These are phyloP conservation scores for Cyprinodon tularosa DNA, from an alignment of 2,113 vertebrate genomes.

Conservation along the genomic window DNA sequence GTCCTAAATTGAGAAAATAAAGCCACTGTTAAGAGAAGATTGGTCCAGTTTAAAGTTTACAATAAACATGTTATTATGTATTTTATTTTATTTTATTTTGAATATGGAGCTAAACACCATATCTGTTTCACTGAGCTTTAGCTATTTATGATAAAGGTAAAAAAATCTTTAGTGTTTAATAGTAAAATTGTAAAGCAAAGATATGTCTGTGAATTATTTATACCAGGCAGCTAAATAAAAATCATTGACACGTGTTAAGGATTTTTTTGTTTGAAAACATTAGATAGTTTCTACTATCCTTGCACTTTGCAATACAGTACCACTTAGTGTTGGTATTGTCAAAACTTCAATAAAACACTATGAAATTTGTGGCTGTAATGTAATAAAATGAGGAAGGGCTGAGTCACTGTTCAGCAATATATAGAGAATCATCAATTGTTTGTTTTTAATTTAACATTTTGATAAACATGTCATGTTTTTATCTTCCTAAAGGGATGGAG, in stretches of 20 bases:
- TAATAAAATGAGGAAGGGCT: no score
- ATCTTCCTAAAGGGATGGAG: constrained; percentile 87
- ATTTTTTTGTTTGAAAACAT: not conserved
- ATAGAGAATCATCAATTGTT: not conserved
- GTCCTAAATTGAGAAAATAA: no score
- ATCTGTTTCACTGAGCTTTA: no score
- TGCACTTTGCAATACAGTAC: not conserved
- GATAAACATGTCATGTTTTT: not conserved
- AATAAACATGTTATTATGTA: no score
- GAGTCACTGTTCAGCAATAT: not conserved
- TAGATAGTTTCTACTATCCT: not conserved
- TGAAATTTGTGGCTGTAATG: no score
- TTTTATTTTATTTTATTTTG: no score
- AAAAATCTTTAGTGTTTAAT: not conserved
- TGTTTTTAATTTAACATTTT: not conserved
- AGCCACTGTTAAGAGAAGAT: no score
- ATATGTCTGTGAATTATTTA: not conserved
- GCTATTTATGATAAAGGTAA: not conserved
- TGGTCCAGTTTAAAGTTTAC: no score
- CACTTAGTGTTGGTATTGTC: not conserved
- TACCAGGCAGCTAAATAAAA: not conserved
- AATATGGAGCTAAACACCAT: no score
- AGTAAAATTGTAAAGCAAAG: no score
- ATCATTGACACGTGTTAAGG: not conserved
- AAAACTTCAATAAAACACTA: not conserved